Base-by-base conservation (phyloP, 2,113 vertebrate species). In the Anhinga anhinga region DNA sequence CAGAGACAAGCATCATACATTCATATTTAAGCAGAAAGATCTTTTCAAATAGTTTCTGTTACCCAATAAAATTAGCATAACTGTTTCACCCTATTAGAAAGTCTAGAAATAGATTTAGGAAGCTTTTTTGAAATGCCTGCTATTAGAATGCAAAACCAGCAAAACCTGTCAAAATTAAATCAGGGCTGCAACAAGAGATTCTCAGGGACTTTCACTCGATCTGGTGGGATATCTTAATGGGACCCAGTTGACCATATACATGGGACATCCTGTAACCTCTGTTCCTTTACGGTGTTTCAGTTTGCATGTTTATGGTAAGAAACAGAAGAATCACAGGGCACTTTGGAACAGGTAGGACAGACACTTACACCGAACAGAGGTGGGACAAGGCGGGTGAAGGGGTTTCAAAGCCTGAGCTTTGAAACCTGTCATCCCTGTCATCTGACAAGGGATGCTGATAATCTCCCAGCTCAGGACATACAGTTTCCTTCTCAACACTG, bases 1-100 rank as follows among this genome's bases (percentile, higher is more conserved):
- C 19, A 69, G 49, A 71, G 65, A 62, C 56, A 67, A 78, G 74
- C 78, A 92, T 20, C 5, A 8, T 59, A 32, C 27, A 47, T 32
- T 72, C 47, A 36, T 79, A 86, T 38, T 72, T 44, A 73, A 80
- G 53, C 9, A 86, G 67, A 63, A 89, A 52, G 38, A 72, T 72
- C 44, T 69, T 91, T 88, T 93, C 29, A 86, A 91, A 84, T 34
- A 69, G n/a, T 29, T 89, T 76, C 53, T 76, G 58, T 76, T 77
- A 77, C 34, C 90, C 32, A 77, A 38, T 69, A 81, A 93, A 91
- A 86, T 83, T 58, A 88, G 34, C 32, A 14, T 62, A 74, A 65
- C 40, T 74, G n/a, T 83, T 88, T 81, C 38, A 65, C 59, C 29
- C 36, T 59, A 38, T 86, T 83, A 84, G 66, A 67, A 93, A 83